Evolutionary conservation across 2,888 invertebrate species (phyloP).

Genomic region (Autographa pulchrina): DNA sequence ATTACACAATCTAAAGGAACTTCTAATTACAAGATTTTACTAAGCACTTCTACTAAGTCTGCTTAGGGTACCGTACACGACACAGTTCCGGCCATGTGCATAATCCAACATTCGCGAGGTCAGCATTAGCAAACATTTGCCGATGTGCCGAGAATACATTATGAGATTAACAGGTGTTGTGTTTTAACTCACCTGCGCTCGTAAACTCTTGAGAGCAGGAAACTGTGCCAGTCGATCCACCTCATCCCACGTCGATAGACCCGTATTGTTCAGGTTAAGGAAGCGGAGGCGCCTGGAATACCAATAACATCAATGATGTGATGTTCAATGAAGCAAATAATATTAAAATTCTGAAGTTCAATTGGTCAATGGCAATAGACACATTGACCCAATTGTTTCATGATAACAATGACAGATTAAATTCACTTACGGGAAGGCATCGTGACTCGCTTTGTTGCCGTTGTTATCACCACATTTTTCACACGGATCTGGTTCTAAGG

Average conservation of each 20-base stretch:
- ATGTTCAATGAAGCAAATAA: slow-evolving; percentile 54
- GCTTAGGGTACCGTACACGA: slow-evolving; percentile 46
- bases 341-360: slow-evolving; percentile 71
- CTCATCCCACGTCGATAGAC: slow-evolving; percentile 96
- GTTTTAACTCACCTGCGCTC: slow-evolving; percentile 91
- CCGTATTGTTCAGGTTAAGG: slow-evolving; percentile 95
- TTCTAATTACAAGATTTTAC: slow-evolving; percentile 37
- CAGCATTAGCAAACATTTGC: slow-evolving; percentile 60
- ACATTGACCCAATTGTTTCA: slow-evolving; percentile 63
- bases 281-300: slow-evolving; percentile 92
- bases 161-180: slow-evolving; percentile 50
- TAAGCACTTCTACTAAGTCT: slow-evolving; percentile 39
- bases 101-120: slow-evolving; percentile 61
- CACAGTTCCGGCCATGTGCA: slow-evolving; percentile 68
- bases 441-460: slow-evolving; percentile 89
- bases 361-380: slow-evolving; percentile 77
- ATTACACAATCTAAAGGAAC: slow-evolving; percentile 6
- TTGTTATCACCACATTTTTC: slow-evolving; percentile 86
- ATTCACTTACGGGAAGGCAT: slow-evolving; percentile 89
- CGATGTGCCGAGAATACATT: slow-evolving; percentile 45
- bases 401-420: slow-evolving; percentile 22
- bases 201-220: slow-evolving; percentile 94
- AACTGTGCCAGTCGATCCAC: slow-evolving; percentile 96
- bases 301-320: slow-evolving; percentile 52
- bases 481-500: slow-evolving; percentile 90